Conservation (phyloP, 2,113 vertebrate genomes). For the Heliornis fulica region DNA sequence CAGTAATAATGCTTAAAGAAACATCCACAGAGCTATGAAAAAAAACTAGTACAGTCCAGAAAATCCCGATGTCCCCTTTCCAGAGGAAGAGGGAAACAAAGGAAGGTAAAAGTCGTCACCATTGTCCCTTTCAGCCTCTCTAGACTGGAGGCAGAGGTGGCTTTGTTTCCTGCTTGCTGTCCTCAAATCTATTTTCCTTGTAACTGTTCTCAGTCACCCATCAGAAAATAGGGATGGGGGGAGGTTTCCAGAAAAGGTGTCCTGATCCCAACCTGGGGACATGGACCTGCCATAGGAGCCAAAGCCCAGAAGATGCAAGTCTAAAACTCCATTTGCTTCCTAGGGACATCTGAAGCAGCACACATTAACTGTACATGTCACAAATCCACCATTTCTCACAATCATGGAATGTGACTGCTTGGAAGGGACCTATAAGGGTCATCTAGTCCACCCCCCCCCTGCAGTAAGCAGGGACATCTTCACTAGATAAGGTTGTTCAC, state of each 20-base stretch:
- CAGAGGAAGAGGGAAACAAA: neutral
- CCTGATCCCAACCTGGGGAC: neutral
- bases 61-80: neutral
- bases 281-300: fast-evolving
- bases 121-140: neutral
- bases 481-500: too few relatives aligned
- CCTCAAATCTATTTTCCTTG: neutral
- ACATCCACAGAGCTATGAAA: neutral
- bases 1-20: neutral
- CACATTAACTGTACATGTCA: neutral
- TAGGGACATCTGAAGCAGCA: neutral
- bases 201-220: neutral
- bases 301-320: neutral
- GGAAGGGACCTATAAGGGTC: too few relatives aligned
- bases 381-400: neutral
- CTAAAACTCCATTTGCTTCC: neutral
- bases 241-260: neutral
- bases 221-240: neutral
- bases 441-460: too few relatives aligned
- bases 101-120: neutral
- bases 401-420: too few relatives aligned
- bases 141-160: neutral
- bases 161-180: neutral
- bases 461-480: too few relatives aligned
- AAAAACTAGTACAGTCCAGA: neutral